Base-by-base conservation (phyloP, 1,140 invertebrate genomes). In the Scaptomyza graminum region DNA sequence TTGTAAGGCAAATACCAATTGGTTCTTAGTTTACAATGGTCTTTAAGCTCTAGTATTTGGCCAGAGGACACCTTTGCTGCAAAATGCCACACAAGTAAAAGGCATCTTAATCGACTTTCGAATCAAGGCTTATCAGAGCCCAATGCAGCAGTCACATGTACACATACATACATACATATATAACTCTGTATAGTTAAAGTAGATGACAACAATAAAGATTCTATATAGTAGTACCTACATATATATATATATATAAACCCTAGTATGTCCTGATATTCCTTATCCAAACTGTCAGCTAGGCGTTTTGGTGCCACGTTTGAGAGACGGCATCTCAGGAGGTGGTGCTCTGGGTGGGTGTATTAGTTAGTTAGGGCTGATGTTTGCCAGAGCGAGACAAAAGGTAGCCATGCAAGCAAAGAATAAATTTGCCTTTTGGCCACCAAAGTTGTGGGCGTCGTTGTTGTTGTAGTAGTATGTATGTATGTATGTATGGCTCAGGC, bases 381-480 rank as follows among this genome's bases (percentile, higher is more conserved):
- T 16, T 7, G 51, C 6, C 9, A 49, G 62, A 37, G 52, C 34
- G 16, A 44, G 43, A 13, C 39, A 25, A 18, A 8, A 54, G 68
- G 8, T 46, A 16, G 18, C 13, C 3, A 59, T 57, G 39, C 51
- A 55, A 57, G 39, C 51, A 55, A 59, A 60, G 75, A 82, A 82
- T 72, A 76, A 83, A 83, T 74, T 76, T 79, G 62, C 76, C 79
- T 84, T 75, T 77, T 74, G 77, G 81, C 81, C 81, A 83, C 65
- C 78, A 81, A 80, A 74, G 62, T 77, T 79, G 61, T 69, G 69
- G 60, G 77, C 8, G 31, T 34, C 31, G 8, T 34, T 9, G 31
- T 34, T 8, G 31, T 34, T 9, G 31, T 34, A 9, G 7, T 34
- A 8, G 7, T 34, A 22, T 34, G 31, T 9, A 31, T 52, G 47